These are phyloP conservation scores for Rhaphigaster nebulosa DNA, from an alignment of 2,888 invertebrate species.

Conservation along the genomic window DNA sequence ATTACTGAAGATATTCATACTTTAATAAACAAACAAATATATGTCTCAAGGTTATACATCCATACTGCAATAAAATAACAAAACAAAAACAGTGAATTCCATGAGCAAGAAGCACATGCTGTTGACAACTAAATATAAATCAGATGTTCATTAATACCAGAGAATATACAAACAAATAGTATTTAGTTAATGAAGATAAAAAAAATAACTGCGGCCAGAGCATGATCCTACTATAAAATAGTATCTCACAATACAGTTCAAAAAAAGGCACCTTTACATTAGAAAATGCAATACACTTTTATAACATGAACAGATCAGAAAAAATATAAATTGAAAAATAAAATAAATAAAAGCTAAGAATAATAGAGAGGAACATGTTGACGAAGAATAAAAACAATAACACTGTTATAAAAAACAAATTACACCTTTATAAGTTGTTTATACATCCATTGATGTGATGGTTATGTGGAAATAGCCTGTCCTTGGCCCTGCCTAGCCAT, in stretches of 20 bases:
- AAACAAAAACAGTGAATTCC: background rate
- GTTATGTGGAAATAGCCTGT: slow-evolving; percentile 50
- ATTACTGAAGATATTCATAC: background rate
- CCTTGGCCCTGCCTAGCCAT: slow-evolving; percentile 68
- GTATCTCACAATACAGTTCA: background rate
- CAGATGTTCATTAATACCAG: background rate
- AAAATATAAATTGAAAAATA: background rate
- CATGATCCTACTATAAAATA: background rate
- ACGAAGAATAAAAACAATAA: background rate
- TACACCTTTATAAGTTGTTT: background rate
- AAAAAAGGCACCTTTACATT: background rate
- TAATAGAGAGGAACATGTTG: background rate
- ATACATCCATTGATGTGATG: background rate
- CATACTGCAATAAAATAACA: background rate
- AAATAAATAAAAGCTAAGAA: background rate
- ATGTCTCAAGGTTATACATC: background rate
- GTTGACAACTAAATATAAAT: background rate
- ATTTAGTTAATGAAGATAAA: background rate
- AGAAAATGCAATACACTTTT: background rate
- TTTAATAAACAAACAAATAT: background rate
- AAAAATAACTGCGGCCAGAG: background rate
- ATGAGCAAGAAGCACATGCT: background rate
- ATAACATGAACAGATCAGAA: background rate
- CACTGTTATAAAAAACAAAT: background rate
- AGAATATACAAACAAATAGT: background rate